phyloP scores from a whole-genome alignment of 2,113 vertebrate genomes.

The Chunga burmeisteri region DNA sequence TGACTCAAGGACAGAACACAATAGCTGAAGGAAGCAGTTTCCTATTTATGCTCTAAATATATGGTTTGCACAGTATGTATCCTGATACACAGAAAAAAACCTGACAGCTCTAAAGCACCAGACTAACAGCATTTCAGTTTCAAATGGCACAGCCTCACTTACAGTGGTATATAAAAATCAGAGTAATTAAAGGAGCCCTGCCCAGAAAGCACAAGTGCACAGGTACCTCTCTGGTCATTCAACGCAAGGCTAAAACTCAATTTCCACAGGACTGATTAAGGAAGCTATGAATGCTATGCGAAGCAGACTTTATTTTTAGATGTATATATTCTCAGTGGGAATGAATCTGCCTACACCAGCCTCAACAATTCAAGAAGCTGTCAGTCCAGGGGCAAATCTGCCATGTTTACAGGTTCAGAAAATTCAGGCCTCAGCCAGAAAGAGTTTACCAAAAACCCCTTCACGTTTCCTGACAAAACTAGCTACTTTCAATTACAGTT shows the following conservation, averaged over 20 bases:
- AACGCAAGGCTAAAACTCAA: background rate
- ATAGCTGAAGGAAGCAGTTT: background rate
- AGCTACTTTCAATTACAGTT: background rate
- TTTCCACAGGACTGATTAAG: background rate
- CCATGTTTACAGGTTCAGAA: background rate
- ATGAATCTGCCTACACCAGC: background rate
- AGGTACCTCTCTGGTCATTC: background rate
- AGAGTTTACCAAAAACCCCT: accelerated
- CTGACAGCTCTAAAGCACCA: background rate
- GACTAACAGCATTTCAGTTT: background rate
- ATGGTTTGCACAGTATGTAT: background rate
- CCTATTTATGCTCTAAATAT: background rate
- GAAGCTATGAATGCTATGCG: slow-evolving; percentile 34
- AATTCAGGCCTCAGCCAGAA: background rate
- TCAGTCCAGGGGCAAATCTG: background rate
- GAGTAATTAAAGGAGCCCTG: background rate
- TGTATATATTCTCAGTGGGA: background rate
- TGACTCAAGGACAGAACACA: background rate
- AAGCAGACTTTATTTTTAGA: slow-evolving; percentile 49
- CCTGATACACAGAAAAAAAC: background rate
- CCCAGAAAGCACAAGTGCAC: background rate
- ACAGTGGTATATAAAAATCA: background rate
- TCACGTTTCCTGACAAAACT: background rate
- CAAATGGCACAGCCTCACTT: background rate
- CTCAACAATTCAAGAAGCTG: background rate